A percentile compares a stretch with the other conserved stretches of the same genome.
Conservation (phyloP, 2,888 invertebrate species). For the Panzeria rudis region DNA sequence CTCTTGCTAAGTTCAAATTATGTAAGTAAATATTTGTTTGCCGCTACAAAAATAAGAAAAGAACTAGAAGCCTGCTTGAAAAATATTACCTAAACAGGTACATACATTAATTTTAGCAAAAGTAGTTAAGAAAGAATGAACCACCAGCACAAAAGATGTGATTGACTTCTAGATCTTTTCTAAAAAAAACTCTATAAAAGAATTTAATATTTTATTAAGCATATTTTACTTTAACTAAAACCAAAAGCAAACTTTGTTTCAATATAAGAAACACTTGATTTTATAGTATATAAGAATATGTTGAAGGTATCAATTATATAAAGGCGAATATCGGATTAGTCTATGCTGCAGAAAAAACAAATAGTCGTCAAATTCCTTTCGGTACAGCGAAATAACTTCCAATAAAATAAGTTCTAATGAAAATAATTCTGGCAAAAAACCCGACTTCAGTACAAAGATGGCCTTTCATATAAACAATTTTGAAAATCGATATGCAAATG, state of each 20-base stretch:
- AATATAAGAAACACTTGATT: neutral
- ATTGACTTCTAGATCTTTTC: slow-evolving; percentile 43
- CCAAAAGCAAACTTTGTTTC: neutral
- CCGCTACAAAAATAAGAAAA: neutral
- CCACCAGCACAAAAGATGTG: slow-evolving; percentile 11
- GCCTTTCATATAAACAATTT: too few species aligned
- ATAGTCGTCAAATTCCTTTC: too few species aligned
- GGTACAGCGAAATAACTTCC: too few species aligned
- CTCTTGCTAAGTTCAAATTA: neutral
- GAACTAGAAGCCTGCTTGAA: slow-evolving; percentile 18
- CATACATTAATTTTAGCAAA: slow-evolving; percentile 1
- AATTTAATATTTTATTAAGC: slow-evolving; percentile 1
- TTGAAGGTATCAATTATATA: too few species aligned
- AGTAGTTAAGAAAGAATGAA: neutral
- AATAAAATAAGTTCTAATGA: too few species aligned
- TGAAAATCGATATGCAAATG: too few species aligned
- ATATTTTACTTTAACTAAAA: neutral
- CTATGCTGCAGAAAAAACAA: too few species aligned
- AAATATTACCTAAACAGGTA: slow-evolving; percentile 13
- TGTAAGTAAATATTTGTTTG: slow-evolving; percentile 45
- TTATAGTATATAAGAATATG: neutral
- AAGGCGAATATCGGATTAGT: too few species aligned
- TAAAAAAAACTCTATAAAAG: neutral
- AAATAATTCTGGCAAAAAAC: too few species aligned
- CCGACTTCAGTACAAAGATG: too few species aligned